These are phyloP conservation scores for Leptodirus hochenwartii DNA, from an alignment of 2,888 invertebrate species.

Conservation along the genomic window DNA sequence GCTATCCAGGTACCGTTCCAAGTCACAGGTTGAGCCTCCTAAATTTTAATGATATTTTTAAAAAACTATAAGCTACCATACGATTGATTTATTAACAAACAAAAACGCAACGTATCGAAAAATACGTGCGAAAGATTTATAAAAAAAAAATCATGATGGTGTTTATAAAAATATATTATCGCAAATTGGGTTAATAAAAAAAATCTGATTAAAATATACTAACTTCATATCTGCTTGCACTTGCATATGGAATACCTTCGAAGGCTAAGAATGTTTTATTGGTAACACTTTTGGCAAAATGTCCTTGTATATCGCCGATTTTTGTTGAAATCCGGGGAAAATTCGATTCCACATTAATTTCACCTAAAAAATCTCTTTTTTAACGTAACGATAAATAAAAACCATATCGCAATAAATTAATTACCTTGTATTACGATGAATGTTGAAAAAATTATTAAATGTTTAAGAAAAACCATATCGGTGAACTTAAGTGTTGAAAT, in stretches of 20 bases:
- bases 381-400: no score
- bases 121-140: background rate
- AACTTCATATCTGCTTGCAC: slow-evolving; percentile 40
- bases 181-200: background rate
- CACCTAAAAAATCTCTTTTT: no score
- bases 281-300: no score
- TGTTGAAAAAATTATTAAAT: no score
- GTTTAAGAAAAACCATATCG: no score
- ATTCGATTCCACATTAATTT: no score
- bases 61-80: slow-evolving; percentile 1
- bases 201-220: slow-evolving; percentile 6
- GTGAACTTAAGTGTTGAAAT: no score
- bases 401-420: no score
- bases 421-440: no score
- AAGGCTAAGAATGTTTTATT: no score
- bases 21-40: slow-evolving; percentile 37
- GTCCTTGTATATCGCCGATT: no score
- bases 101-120: background rate
- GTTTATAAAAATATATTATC: background rate
- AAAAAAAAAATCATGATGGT: background rate
- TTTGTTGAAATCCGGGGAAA: no score
- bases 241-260: slow-evolving; percentile 47
- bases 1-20: slow-evolving; percentile 53
- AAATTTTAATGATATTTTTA: slow-evolving; percentile 7
- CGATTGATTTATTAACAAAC: background rate